phyloP scores from a whole-genome alignment of 2,888 invertebrate genomes.

The Andrena hattorfiana region DNA sequence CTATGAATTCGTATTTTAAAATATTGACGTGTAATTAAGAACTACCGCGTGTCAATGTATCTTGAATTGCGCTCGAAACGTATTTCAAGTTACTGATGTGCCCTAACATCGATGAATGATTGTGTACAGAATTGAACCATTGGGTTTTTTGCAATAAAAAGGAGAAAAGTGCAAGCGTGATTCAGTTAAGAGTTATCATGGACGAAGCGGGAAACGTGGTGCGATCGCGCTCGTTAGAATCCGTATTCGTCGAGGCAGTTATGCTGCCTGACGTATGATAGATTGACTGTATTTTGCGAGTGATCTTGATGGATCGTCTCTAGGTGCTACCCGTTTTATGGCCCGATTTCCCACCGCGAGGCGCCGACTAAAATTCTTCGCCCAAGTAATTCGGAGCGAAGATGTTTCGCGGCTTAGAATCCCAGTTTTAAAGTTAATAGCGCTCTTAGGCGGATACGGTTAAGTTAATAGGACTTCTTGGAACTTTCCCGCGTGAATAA shows the following conservation, averaged over 20 bases:
- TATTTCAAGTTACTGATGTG: too few species aligned
- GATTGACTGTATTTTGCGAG: conserved; percentile 49
- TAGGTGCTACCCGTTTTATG: conserved; percentile 19
- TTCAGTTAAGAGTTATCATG: conserved; percentile 17
- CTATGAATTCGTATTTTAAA: too few species aligned
- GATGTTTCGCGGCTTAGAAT: conserved; percentile 23
- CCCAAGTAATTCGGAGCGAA: conserved; percentile 1
- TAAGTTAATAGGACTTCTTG: conserved; percentile 40
- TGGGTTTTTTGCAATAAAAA: background rate
- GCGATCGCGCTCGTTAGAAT: conserved; percentile 30
- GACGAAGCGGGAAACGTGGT: conserved; percentile 19
- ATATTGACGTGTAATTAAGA: too few species aligned
- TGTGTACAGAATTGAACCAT: background rate
- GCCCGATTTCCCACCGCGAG: conserved; percentile 9
- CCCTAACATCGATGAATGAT: background rate
- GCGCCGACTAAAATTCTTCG: conserved; percentile 24
- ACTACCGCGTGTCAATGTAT: too few species aligned
- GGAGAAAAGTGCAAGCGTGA: background rate
- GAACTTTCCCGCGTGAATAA: conserved; percentile 37
- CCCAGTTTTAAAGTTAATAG: conserved; percentile 38
- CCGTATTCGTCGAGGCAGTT: conserved; percentile 29
- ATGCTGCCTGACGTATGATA: conserved; percentile 46
- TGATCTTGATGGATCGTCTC: conserved; percentile 55
- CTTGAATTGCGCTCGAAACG: too few species aligned
- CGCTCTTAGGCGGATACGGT: conserved; percentile 19